A percentile compares a stretch with the other conserved stretches of the same genome.
These are phyloP conservation scores for Drosophila algonquin DNA, from an alignment of 2,888 invertebrate species.

Conservation along the genomic window DNA sequence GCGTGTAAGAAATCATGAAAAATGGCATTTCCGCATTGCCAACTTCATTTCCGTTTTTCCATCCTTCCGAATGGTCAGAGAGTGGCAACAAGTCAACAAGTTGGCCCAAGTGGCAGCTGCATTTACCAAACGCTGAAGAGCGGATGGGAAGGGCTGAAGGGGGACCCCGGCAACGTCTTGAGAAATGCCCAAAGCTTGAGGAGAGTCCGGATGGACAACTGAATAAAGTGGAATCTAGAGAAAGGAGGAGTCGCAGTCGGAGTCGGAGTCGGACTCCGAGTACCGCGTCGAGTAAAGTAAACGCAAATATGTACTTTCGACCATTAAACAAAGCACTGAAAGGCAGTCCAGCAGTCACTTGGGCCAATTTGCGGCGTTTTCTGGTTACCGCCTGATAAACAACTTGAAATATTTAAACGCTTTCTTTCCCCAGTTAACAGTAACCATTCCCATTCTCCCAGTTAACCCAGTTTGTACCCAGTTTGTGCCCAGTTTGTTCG, in stretches of 20 bases:
- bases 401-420: slow-evolving; percentile 25
- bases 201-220: neutral
- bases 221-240: slow-evolving; percentile 2
- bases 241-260: neutral
- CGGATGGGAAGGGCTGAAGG: slow-evolving; percentile 22
- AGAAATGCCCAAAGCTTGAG: slow-evolving; percentile 45
- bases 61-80: slow-evolving; percentile 39
- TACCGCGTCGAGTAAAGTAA: slow-evolving; percentile 32
- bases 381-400: slow-evolving; percentile 28
- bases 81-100: slow-evolving; percentile 71
- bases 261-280: neutral
- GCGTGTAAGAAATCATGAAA: slow-evolving; percentile 53
- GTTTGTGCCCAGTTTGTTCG: neutral
- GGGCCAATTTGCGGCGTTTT: slow-evolving; percentile 52
- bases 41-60: slow-evolving; percentile 65
- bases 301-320: slow-evolving; percentile 60
- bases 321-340: slow-evolving; percentile 51
- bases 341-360: slow-evolving; percentile 40
- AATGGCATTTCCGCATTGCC: slow-evolving; percentile 70
- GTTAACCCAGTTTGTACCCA: neutral
- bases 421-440: neutral
- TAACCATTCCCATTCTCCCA: neutral
- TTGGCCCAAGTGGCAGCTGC: slow-evolving; percentile 68
- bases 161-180: slow-evolving; percentile 43
- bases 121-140: slow-evolving; percentile 47